Percentiles rank a stretch among this genome's conserved stretches.
These are phyloP conservation scores for Glyptemys insculpta DNA, from an alignment of 2,797 vertebrate species.

Conservation along the genomic window DNA sequence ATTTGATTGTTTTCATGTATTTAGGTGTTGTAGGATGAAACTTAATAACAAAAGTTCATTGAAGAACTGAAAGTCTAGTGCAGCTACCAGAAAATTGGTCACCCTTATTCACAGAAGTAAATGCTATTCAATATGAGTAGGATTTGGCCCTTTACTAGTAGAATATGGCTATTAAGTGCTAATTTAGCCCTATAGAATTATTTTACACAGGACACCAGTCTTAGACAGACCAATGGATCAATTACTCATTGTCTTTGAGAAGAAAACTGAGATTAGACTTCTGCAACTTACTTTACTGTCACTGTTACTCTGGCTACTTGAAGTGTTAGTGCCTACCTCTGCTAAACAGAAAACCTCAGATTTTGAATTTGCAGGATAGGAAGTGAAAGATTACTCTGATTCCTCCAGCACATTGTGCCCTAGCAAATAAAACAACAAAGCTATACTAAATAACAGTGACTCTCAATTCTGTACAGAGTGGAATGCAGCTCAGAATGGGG, in stretches of 20 bases:
- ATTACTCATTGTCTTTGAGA: conserved; percentile 5
- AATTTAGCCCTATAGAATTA: not conserved
- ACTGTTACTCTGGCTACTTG: not conserved
- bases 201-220: not conserved
- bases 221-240: not conserved
- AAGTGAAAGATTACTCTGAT: conserved; percentile 29
- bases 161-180: not conserved
- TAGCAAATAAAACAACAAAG: conserved; percentile 11
- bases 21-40: not conserved
- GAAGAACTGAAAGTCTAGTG: not conserved
- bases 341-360: not conserved
- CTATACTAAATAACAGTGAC: not conserved
- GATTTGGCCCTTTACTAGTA: not conserved
- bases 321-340: not conserved
- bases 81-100: not conserved
- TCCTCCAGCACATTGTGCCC: not conserved
- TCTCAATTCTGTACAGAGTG: not conserved
- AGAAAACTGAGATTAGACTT: not conserved
- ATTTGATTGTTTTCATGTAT: not conserved
- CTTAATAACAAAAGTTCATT: not conserved
- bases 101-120: not conserved
- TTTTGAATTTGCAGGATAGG: not conserved
- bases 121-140: not conserved
- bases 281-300: not conserved
- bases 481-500: not conserved